Conservation (phyloP, 2,113 vertebrate species). For the Chitala chitala region DNA sequence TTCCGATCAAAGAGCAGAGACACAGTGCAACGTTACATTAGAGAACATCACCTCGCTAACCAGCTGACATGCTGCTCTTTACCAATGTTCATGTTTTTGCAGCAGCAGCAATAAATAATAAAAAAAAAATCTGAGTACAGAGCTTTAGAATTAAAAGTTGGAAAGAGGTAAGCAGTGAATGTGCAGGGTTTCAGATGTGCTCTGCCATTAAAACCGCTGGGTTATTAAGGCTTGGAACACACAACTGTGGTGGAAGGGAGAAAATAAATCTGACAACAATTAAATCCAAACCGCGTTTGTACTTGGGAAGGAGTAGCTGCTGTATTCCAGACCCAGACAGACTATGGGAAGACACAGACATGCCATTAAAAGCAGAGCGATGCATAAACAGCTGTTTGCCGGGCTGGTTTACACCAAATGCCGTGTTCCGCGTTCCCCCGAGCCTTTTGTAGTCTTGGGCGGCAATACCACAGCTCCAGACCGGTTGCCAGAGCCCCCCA, state of each 20-base stretch:
- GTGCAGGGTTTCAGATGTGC: slow-evolving; percentile 38
- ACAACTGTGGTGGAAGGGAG: slow-evolving; percentile 31
- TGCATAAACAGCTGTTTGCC: slow-evolving; percentile 62
- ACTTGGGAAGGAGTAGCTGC: slow-evolving; percentile 57
- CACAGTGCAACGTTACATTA: neutral
- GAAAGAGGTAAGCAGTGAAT: neutral
- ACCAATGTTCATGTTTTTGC: slow-evolving; percentile 43
- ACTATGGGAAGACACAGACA: slow-evolving; percentile 56
- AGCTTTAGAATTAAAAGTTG: slow-evolving; percentile 10
- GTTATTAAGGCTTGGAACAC: slow-evolving; percentile 50
- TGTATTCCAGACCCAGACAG: slow-evolving; percentile 52
- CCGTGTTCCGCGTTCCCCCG: slow-evolving; percentile 41
- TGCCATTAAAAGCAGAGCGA: slow-evolving; percentile 62
- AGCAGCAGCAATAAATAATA: slow-evolving; percentile 50
- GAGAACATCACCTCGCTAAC: neutral
- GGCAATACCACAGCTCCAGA: slow-evolving; percentile 45
- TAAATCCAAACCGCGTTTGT: slow-evolving; percentile 59
- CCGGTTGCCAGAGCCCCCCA: slow-evolving; percentile 43
- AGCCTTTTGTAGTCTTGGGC: slow-evolving; percentile 40
- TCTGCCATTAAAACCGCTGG: slow-evolving; percentile 45
- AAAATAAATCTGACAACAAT: slow-evolving; percentile 63
- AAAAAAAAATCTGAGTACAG: neutral
- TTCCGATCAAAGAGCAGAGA: neutral
- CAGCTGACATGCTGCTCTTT: neutral
- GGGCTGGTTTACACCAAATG: slow-evolving; percentile 49